Conservation (phyloP, 1,140 invertebrate genomes). For the Drosophila repletoides region DNA sequence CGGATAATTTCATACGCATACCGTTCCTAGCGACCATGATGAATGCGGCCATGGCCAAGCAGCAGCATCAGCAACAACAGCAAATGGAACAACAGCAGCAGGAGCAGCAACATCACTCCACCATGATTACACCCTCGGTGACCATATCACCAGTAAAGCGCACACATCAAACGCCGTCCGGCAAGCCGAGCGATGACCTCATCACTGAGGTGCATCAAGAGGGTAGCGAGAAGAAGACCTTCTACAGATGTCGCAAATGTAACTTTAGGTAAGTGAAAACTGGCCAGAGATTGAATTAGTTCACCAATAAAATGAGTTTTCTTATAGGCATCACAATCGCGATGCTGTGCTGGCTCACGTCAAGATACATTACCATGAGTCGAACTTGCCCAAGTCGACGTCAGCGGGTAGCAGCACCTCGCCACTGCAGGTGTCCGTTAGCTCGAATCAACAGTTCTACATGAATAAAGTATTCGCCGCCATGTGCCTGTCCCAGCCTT, state of each 20-base stretch:
- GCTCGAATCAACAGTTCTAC: conserved; percentile 63
- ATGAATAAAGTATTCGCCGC: conserved; percentile 82
- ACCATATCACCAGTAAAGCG: conserved; percentile 83
- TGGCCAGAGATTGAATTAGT: too few species aligned
- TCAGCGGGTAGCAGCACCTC: conserved; percentile 42
- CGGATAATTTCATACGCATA: conserved; percentile 67
- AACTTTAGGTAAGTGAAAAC: conserved; percentile 86
- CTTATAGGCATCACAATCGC: conserved; percentile 85
- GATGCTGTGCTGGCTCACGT: conserved; percentile 87
- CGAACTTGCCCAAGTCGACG: conserved; percentile 60
- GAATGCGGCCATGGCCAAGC: conserved; percentile 81
- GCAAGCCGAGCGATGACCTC: conserved; percentile 74
- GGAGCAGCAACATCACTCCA: conserved; percentile 56
- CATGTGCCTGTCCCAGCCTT: conserved; percentile 72
- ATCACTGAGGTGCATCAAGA: conserved; percentile 78
- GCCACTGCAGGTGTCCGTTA: conserved; percentile 73
- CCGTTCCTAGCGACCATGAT: conserved; percentile 72
- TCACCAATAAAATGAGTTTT: neutral
- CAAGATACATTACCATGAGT: conserved; percentile 85
- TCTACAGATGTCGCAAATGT: conserved; percentile 93
- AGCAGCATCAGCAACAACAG: conserved; percentile 52
- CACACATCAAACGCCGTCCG: conserved; percentile 18
- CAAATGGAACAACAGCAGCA: conserved; percentile 57
- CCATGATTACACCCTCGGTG: conserved; percentile 74
- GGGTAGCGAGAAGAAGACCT: conserved; percentile 84